Percentiles rank a stretch among this genome's conserved stretches.
Evolutionary conservation across 1,140 invertebrate species (phyloP).

Genomic region (Elysia chlorotica): DNA sequence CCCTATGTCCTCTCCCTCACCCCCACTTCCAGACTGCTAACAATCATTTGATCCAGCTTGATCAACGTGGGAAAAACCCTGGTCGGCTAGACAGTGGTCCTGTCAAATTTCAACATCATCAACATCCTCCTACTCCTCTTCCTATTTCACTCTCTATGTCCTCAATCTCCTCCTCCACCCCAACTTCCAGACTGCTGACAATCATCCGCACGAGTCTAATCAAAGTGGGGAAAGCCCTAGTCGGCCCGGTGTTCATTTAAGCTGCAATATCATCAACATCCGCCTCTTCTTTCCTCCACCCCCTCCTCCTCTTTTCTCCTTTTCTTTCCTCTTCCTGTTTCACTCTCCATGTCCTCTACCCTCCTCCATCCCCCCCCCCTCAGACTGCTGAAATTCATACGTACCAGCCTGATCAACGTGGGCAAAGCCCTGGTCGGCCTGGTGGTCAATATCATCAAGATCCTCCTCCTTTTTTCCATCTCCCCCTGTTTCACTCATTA

Average conservation of each 20-base stretch:
- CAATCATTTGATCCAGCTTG: not conserved
- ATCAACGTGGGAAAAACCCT: not conserved
- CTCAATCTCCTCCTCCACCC: not conserved
- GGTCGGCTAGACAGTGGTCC: too few relatives aligned
- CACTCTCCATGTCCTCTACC: not conserved
- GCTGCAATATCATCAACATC: too few relatives aligned
- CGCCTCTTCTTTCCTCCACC: too few relatives aligned
- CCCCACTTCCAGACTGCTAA: too few relatives aligned
- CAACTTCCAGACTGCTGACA: not conserved
- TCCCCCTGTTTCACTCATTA: too few relatives aligned
- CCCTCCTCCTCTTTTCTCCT: too few relatives aligned
- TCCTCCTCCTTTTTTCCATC: not conserved
- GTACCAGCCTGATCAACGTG: not conserved
- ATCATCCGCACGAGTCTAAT: not conserved
- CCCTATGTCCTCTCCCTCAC: not conserved
- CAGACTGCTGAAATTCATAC: not conserved
- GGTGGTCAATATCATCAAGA: too few relatives aligned
- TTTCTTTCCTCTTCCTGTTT: too few relatives aligned
- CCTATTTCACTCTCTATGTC: not conserved
- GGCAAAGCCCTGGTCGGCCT: too few relatives aligned
- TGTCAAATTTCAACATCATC: too few relatives aligned
- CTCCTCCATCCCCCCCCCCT: not conserved
- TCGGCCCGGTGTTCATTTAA: too few relatives aligned
- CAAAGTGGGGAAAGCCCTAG: not conserved
- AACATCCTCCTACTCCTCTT: not conserved